Evolutionary conservation across 2,888 invertebrate species (phyloP).

Genomic region (Rhagonycha lutea): DNA sequence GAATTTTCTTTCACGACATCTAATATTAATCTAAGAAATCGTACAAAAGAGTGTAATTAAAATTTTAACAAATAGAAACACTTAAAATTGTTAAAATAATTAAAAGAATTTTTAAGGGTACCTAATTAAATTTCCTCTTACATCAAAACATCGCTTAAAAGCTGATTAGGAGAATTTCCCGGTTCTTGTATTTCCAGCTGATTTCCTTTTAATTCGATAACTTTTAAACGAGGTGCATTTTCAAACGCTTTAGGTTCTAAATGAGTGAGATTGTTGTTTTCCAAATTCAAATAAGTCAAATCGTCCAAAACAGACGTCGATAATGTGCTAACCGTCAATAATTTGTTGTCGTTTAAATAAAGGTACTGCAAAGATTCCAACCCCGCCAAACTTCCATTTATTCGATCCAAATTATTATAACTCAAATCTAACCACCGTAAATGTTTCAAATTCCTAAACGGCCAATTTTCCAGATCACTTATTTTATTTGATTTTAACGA

Average conservation of each 20-base stretch:
- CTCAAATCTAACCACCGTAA: conserved; percentile 17
- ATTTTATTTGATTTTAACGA: conserved; percentile 15
- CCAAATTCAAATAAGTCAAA: conserved; percentile 42
- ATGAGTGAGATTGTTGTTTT: conserved; percentile 54
- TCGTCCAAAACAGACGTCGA: conserved; percentile 2
- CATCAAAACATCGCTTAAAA: conserved; percentile 21
- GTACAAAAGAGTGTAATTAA: neutral
- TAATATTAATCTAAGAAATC: neutral
- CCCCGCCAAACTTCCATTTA: conserved; percentile 17
- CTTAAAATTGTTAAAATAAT: neutral
- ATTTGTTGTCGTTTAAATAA: conserved; percentile 15
- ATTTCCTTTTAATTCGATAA: conserved; percentile 58
- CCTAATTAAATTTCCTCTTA: conserved; percentile 1
- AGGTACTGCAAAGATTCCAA: conserved; percentile 17
- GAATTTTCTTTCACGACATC: neutral
- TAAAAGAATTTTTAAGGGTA: neutral
- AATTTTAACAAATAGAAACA: neutral
- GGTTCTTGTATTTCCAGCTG: conserved; percentile 9
- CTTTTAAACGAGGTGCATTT: conserved; percentile 52
- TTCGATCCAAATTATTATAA: conserved; percentile 6
- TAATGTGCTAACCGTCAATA: neutral
- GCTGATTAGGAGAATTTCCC: conserved; percentile 3
- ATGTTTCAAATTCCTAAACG: conserved; percentile 6
- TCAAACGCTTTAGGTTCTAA: conserved; percentile 56
- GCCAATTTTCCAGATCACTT: conserved; percentile 6